Conservation (phyloP, 2,888 invertebrate species). For the Harmothoe impar region DNA sequence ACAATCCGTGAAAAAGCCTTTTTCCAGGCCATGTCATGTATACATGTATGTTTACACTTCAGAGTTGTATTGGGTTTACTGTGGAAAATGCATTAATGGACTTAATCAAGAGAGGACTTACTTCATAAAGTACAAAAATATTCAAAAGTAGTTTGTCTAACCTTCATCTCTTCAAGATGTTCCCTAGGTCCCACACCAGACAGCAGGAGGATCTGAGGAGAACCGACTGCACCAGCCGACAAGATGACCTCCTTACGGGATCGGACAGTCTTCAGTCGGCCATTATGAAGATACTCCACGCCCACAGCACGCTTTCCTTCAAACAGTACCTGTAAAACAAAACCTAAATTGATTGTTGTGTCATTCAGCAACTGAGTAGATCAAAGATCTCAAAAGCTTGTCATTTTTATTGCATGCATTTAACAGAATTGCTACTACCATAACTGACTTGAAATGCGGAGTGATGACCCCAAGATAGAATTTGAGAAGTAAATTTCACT, state of each 20-base stretch:
- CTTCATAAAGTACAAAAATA: too few relatives aligned
- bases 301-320: slow-evolving; percentile 77
- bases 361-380: not conserved
- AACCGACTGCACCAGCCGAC: slow-evolving; percentile 82
- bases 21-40: too few relatives aligned
- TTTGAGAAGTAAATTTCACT: too few relatives aligned
- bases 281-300: slow-evolving; percentile 77
- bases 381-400: not conserved
- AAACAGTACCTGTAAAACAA: slow-evolving; percentile 73
- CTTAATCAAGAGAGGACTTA: too few relatives aligned
- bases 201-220: slow-evolving; percentile 82
- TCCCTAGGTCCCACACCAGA: slow-evolving; percentile 82
- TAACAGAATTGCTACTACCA: not conserved
- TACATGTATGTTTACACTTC: too few relatives aligned
- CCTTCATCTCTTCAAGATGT: slow-evolving; percentile 74
- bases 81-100: too few relatives aligned
- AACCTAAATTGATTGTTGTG: not conserved
- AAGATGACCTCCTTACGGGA: slow-evolving; percentile 78
- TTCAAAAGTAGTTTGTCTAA: too few relatives aligned
- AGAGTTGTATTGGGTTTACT: too few relatives aligned
- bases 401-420: not conserved
- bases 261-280: slow-evolving; percentile 74
- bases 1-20: too few relatives aligned
- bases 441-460: not conserved
- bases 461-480: too few relatives aligned